These are phyloP conservation scores for Podabrus alpinus DNA, from an alignment of 2,888 invertebrate genomes.

Conservation along the genomic window DNA sequence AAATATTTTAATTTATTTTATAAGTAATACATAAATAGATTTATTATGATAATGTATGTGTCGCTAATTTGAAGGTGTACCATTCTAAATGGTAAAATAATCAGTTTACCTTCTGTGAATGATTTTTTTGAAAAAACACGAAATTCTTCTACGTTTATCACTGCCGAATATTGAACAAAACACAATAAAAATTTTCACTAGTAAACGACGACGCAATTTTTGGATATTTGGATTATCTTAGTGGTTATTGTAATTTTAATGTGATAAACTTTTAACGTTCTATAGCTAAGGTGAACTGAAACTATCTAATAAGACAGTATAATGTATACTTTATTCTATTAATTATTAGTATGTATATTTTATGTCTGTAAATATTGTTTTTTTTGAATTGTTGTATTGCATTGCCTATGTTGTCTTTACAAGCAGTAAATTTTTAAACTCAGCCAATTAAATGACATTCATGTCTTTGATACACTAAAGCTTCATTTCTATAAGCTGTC, in stretches of 20 bases:
- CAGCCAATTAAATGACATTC: conserved; percentile 21
- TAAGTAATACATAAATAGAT: conserved; percentile 28
- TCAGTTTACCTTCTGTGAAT: conserved; percentile 37
- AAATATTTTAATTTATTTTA: conserved; percentile 37
- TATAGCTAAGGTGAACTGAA: conserved; percentile 46
- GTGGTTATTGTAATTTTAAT: conserved; percentile 24
- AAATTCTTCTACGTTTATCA: conserved; percentile 41
- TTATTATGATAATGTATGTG: conserved; percentile 39
- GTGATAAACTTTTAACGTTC: conserved; percentile 45
- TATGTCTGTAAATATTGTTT: conserved; percentile 50
- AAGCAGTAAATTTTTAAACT: conserved; percentile 3
- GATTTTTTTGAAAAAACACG: background rate
- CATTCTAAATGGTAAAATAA: conserved; percentile 27
- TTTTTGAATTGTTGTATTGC: conserved; percentile 41
- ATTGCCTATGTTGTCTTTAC: conserved; percentile 21
- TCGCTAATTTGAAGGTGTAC: conserved; percentile 41
- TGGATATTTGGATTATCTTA: conserved; percentile 18
- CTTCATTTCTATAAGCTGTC: conserved; percentile 5
- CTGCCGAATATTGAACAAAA: conserved; percentile 37
- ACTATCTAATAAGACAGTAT: conserved; percentile 21
- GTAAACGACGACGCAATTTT: conserved; percentile 28
- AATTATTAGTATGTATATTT: conserved; percentile 36
- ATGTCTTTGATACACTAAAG: conserved; percentile 12
- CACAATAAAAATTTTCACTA: conserved; percentile 7
- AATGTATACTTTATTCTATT: conserved; percentile 25